Conservation (phyloP, 2,113 vertebrate genomes). For the Epinephelus cyanopodus region DNA sequence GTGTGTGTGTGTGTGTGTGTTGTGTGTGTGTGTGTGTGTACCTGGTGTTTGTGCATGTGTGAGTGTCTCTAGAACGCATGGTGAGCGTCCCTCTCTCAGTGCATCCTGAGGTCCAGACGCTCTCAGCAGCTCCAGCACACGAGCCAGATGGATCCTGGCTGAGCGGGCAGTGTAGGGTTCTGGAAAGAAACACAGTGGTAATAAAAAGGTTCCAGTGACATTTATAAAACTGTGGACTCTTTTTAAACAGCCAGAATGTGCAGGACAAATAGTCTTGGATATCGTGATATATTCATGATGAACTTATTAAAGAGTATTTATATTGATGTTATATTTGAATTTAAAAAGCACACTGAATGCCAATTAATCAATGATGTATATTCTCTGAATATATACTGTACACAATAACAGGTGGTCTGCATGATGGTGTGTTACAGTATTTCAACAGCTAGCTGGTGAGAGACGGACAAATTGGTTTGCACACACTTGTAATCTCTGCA, state of each 20-base stretch:
- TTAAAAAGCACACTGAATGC: neutral
- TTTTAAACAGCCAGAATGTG: neutral
- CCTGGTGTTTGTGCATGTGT: constrained; percentile 78
- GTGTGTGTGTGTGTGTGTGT: constrained; percentile 24
- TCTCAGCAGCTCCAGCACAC: constrained; percentile 84
- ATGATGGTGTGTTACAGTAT: neutral
- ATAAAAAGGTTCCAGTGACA: constrained; percentile 1
- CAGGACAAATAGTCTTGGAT: neutral
- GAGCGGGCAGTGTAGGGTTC: constrained; percentile 85
- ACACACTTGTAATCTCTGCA: constrained; percentile 41
- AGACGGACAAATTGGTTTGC: constrained; percentile 31
- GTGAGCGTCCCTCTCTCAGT: constrained; percentile 84
- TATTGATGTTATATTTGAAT: neutral
- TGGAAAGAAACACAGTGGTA: constrained; percentile 51
- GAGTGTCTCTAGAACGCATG: constrained; percentile 81
- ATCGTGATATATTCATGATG: neutral
- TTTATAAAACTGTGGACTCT: constrained; percentile 23
- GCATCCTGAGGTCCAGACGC: constrained; percentile 81
- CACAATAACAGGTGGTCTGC: neutral
- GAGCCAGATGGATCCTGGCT: constrained; percentile 82
- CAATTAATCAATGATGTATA: neutral
- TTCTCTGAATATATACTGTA: neutral
- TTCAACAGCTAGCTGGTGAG: neutral
- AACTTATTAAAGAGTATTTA: neutral
- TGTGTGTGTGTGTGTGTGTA: constrained; percentile 43